Evolutionary conservation across 2,113 vertebrate genomes (phyloP).

Genomic region (Tupaia chinensis): DNA sequence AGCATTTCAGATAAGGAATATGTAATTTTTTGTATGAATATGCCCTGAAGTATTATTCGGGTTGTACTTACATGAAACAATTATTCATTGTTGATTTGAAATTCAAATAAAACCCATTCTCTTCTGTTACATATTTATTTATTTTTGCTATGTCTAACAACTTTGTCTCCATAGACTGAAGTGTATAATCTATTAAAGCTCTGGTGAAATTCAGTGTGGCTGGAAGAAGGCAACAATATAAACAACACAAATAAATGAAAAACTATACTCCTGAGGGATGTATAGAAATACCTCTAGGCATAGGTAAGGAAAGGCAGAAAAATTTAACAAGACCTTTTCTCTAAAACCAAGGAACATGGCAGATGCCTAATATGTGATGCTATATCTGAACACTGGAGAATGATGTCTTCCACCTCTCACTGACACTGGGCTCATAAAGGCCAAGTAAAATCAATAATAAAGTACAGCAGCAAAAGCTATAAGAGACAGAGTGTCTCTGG

Average conservation of each 20-base stretch:
- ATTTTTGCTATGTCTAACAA: neutral
- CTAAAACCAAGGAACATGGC: neutral
- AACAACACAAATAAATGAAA: neutral
- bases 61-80: no score
- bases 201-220: neutral
- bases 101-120: neutral
- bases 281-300: neutral
- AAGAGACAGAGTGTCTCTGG: neutral
- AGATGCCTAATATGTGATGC: neutral
- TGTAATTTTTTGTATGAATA: neutral
- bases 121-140: neutral
- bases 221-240: neutral
- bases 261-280: neutral
- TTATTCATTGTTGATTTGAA: neutral
- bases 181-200: neutral
- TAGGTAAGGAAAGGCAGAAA: neutral
- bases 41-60: neutral
- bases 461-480: neutral
- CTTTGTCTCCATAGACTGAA: neutral
- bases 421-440: neutral
- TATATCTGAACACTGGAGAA: neutral
- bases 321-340: neutral
- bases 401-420: neutral
- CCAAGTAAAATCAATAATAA: neutral
- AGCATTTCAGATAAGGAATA: neutral